Conservation (phyloP, 2,888 invertebrate species). For the Dasysyrphus tricinctus region DNA sequence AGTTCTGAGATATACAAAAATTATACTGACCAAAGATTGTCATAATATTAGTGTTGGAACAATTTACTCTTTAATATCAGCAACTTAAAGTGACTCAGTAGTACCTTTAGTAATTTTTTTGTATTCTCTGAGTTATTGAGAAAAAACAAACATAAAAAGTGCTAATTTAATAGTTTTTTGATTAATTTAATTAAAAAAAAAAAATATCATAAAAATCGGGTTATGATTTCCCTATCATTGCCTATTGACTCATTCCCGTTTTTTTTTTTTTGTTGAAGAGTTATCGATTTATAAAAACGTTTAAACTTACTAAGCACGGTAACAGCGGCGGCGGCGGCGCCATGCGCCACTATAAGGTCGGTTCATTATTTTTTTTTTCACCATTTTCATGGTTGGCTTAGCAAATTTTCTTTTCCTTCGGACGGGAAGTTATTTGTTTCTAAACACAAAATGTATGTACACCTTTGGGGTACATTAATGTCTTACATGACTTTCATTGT, state of each 20-base stretch:
- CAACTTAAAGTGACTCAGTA: neutral
- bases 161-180: conserved; percentile 53
- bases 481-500: conserved; percentile 21
- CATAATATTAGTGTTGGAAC: too few relatives aligned
- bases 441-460: neutral
- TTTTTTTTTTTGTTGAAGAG: neutral
- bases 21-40: too few relatives aligned
- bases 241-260: neutral
- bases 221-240: conserved; percentile 49
- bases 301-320: neutral
- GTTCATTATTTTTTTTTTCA: neutral
- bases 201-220: conserved; percentile 5
- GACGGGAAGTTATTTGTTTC: conserved; percentile 29
- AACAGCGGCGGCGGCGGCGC: neutral
- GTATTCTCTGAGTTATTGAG: neutral
- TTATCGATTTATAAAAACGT: neutral
- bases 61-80: neutral
- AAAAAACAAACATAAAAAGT: neutral
- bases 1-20: too few relatives aligned
- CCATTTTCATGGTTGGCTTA: conserved; percentile 10
- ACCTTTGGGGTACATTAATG: neutral
- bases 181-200: conserved; percentile 51
- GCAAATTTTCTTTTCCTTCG: neutral
- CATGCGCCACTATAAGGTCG: neutral
- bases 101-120: neutral